Evolutionary conservation across 2,797 vertebrate genomes (phyloP).

Genomic region (Amblyopsis hoosieri): DNA sequence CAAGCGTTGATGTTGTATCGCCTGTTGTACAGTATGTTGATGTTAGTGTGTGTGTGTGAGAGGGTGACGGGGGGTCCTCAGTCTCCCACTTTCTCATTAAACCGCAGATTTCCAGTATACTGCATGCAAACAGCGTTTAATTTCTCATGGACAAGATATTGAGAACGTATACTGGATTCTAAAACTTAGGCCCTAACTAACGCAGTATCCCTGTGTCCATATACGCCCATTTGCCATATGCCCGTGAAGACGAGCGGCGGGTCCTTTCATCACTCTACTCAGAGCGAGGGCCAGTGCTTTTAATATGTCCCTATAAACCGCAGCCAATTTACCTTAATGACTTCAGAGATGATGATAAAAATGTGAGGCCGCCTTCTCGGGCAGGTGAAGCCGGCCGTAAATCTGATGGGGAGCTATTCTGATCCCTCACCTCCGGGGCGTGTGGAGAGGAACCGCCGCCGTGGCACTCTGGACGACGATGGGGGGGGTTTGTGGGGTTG

Average conservation of each 20-base stretch:
- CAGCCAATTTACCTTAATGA: constrained; percentile 61
- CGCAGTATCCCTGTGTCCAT: constrained; percentile 35
- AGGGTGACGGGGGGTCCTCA: neutral
- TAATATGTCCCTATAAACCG: constrained; percentile 51
- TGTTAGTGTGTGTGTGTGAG: constrained; percentile 2
- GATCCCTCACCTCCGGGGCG: constrained; percentile 24
- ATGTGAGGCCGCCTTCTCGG: constrained; percentile 47
- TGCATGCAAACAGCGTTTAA: no score
- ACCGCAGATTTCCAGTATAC: no score
- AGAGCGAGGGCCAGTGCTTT: constrained; percentile 32
- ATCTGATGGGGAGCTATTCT: constrained; percentile 50
- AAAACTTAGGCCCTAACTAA: constrained; percentile 15
- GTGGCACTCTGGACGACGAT: constrained; percentile 55
- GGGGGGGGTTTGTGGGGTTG: constrained; percentile 4
- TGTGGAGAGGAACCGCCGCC: constrained; percentile 12
- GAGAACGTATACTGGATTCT: no score
- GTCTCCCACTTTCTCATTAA: no score
- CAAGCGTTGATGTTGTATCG: constrained; percentile 10
- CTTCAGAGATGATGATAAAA: constrained; percentile 61
- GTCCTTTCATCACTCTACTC: constrained; percentile 39
- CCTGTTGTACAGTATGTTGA: neutral
- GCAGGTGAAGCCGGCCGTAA: constrained; percentile 40
- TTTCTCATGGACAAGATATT: no score
- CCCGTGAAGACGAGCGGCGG: constrained; percentile 49
- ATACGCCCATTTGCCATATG: constrained; percentile 51